phyloP scores from a whole-genome alignment of 2,888 invertebrate species.

The Pegoplata infirma region DNA sequence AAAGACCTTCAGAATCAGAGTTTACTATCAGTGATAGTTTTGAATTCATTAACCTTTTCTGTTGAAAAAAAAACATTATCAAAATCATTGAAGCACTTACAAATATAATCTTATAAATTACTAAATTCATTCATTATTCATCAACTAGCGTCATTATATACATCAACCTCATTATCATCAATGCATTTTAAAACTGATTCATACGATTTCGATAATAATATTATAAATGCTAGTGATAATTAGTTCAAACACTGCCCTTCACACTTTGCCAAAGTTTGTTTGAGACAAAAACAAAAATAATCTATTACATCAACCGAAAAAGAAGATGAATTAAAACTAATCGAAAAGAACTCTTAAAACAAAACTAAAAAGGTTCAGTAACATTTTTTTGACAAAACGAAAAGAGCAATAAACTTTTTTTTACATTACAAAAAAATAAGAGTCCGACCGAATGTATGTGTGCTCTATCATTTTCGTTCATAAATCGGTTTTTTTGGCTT shows the following conservation, averaged over 20 bases:
- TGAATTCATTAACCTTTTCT: too few species aligned
- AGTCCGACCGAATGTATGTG: too few species aligned
- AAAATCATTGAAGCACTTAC: neutral
- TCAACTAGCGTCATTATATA: neutral
- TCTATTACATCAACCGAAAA: neutral
- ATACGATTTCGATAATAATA: constrained; percentile 4
- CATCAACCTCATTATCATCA: neutral
- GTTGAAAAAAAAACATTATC: neutral
- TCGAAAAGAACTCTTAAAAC: neutral
- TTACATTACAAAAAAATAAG: neutral
- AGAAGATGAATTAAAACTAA: neutral
- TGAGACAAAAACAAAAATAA: neutral
- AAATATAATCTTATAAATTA: neutral
- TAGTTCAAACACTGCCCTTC: constrained; percentile 17
- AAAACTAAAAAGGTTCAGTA: too few species aligned
- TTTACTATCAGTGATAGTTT: too few species aligned
- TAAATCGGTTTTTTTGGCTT: too few species aligned
- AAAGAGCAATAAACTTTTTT: neutral
- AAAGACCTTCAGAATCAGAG: too few species aligned
- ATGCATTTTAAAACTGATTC: neutral
- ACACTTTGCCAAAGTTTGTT: neutral
- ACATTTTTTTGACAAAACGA: neutral
- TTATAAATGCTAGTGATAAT: constrained; percentile 18
- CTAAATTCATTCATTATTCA: neutral
- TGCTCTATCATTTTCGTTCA: too few species aligned